Evolutionary conservation across 2,113 vertebrate genomes (phyloP), one percentile per base, ranked within the genome.

Genomic region (Paedocypris sp.): DNA sequence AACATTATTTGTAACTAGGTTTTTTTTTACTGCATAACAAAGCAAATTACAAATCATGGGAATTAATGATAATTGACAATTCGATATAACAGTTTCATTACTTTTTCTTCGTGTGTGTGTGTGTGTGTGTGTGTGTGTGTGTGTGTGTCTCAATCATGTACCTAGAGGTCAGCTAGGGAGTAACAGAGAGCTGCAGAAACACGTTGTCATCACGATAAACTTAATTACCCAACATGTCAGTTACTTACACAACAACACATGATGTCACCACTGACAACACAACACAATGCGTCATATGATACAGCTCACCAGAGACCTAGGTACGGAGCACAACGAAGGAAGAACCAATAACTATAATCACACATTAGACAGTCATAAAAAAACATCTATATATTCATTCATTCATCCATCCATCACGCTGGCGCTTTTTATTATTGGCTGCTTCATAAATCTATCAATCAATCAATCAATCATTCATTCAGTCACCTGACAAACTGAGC

Each of bases 391-490:
- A 6, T n/a, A 23, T 10, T 29, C 9, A 16, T 13, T 29, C 31
- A 16, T 48, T 53, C 32, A 33, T 23, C 43, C 32, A 38, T 45
- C 29, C 22, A 28, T 43, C 61, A 29, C 36, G 22, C 12, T 35
- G 18, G 39, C 9, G 6, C 20, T 35, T 6, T 4, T 32, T 46
- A 15, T 46, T 29, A 60, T 60, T 60, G 47, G 56, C 39, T 67
- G 41, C 49, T 28, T 38, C 23, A n/a, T n/a, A n/a, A 29, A 43
- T 59, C 48, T 31, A 67, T 67, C 64, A 45, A 57, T 66, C 63
- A 50, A 15, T 16, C 46, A n/a, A n/a, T n/a, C n/a, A 29, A 43
- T 59, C 48, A 29, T 60, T 67, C 64, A 45, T 48, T 66, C 63
- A 50, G 11, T 16, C 46, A 19, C 19, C 23, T n/a, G 50, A 46